Percentiles rank a stretch among this genome's conserved stretches.
These are phyloP conservation scores for Sitta carolinensis DNA, from an alignment of 2,797 vertebrate genomes.

Conservation along the genomic window DNA sequence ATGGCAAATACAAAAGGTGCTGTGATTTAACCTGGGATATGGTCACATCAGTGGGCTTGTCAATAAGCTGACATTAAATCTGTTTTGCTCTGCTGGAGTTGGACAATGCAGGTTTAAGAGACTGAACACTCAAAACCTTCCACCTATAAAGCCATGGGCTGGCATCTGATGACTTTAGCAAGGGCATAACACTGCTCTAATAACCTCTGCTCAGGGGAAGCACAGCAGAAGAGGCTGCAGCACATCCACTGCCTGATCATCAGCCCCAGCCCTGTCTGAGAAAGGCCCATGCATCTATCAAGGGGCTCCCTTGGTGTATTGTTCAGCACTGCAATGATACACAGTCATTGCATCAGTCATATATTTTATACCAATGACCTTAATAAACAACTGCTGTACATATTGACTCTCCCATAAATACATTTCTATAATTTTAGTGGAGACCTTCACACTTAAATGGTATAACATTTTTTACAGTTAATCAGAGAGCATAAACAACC, in stretches of 20 bases:
- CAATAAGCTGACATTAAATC: background rate
- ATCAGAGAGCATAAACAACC: conserved; percentile 43
- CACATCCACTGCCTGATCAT: background rate
- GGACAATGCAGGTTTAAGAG: background rate
- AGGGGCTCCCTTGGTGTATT: background rate
- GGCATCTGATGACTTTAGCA: background rate
- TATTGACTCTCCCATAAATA: conserved; percentile 49
- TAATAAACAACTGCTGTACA: conserved; percentile 55
- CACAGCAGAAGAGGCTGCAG: background rate
- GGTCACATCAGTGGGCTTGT: rapidly evolving
- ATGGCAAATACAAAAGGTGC: background rate
- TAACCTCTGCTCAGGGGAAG: background rate
- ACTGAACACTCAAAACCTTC: background rate
- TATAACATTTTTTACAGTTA: conserved; percentile 51
- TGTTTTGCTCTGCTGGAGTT: background rate
- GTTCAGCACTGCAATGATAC: background rate
- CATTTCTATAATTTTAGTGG: conserved; percentile 53
- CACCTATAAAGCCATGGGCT: too few species aligned
- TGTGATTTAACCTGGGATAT: background rate
- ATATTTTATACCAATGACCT: conserved; percentile 58
- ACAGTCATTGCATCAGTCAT: conserved; percentile 5
- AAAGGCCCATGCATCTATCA: background rate
- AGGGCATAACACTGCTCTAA: rapidly evolving
- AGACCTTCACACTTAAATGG: conserved; percentile 56
- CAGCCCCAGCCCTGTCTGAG: background rate